Evolutionary conservation across 2,888 invertebrate genomes (phyloP).

Genomic region (Erebia ligea): DNA sequence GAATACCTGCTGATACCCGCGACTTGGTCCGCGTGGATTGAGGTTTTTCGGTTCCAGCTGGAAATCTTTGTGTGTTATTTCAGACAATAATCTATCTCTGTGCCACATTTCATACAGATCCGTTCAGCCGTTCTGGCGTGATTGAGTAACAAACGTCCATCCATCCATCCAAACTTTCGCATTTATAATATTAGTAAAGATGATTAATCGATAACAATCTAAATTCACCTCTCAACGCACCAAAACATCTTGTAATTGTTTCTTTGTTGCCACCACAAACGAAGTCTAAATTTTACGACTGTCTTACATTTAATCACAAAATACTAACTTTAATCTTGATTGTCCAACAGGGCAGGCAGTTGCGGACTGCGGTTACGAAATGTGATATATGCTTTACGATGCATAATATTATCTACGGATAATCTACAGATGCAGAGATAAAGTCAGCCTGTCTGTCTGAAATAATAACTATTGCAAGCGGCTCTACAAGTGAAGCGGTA

Average conservation of each 20-base stretch:
- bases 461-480: background rate
- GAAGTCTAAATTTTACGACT: background rate
- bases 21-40: too few relatives aligned
- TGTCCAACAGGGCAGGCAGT: background rate
- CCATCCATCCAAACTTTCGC: too few relatives aligned
- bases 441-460: background rate
- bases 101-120: too few relatives aligned
- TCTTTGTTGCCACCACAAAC: background rate
- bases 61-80: too few relatives aligned
- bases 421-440: background rate
- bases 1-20: too few relatives aligned
- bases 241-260: background rate
- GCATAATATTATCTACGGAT: too few relatives aligned
- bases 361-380: slow-evolving; percentile 7
- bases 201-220: background rate
- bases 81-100: too few relatives aligned
- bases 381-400: background rate
- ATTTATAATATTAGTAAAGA: too few relatives aligned
- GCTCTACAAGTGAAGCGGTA: background rate
- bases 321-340: background rate
- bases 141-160: too few relatives aligned
- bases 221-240: background rate
- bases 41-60: too few relatives aligned
- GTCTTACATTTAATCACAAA: background rate
- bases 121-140: too few relatives aligned